A percentile compares a stretch with the other conserved stretches of the same genome.
phyloP scores from a whole-genome alignment of 1,140 invertebrate genomes.

The Cecropterus lyciades region DNA sequence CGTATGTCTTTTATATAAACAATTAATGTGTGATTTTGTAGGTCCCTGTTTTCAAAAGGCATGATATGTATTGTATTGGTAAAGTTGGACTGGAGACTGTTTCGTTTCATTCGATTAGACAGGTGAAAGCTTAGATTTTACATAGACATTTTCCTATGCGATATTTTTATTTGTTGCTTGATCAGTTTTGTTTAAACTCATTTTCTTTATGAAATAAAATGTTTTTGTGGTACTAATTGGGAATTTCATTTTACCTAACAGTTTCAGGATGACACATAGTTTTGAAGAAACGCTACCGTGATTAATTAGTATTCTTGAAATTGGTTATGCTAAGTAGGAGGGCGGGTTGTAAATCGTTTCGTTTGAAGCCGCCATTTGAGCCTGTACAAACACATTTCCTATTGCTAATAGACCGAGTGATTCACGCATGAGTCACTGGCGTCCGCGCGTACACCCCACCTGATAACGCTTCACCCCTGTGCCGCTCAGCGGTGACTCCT shows the following conservation, averaged over 20 bases:
- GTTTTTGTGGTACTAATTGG: slow-evolving; percentile 54
- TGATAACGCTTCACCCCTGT: slow-evolving; percentile 39
- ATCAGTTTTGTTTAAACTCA: slow-evolving; percentile 61
- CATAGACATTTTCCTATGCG: slow-evolving; percentile 52
- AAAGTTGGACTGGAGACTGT: slow-evolving; percentile 30
- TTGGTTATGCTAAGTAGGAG: slow-evolving; percentile 5
- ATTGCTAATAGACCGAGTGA: slow-evolving; percentile 42
- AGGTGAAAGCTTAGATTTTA: slow-evolving; percentile 45
- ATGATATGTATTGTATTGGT: slow-evolving; percentile 19
- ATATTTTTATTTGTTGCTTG: slow-evolving; percentile 61
- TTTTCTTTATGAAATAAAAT: slow-evolving; percentile 63
- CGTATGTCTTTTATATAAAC: slow-evolving; percentile 52
- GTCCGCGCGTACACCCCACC: slow-evolving; percentile 36
- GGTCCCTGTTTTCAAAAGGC: slow-evolving; percentile 29
- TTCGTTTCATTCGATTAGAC: slow-evolving; percentile 41
- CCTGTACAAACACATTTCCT: slow-evolving; percentile 18
- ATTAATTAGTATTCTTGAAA: slow-evolving; percentile 6
- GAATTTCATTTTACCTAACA: slow-evolving; percentile 38
- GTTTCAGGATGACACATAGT: not conserved
- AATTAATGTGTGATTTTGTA: slow-evolving; percentile 47
- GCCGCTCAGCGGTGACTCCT: slow-evolving; percentile 12
- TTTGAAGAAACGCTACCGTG: not conserved
- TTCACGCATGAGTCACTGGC: slow-evolving; percentile 48
- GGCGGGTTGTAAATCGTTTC: slow-evolving; percentile 11
- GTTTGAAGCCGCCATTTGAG: slow-evolving; percentile 12